Evolutionary conservation across 1,140 invertebrate genomes (phyloP).

Genomic region (Formica selysi): DNA sequence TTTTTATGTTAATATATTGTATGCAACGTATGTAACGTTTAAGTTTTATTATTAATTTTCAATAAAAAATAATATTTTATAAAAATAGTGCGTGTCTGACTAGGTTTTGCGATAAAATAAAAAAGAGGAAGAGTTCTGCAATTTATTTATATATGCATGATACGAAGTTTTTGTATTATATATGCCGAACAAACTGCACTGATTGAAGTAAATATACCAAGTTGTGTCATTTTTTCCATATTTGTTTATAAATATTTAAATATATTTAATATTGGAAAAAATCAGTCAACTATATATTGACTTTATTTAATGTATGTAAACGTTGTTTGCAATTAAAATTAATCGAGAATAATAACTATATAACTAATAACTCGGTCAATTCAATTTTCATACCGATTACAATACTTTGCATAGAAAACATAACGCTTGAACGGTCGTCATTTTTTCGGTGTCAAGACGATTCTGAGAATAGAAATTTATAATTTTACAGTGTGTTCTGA

Average conservation of each 20-base stretch:
- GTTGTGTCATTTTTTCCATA: not conserved
- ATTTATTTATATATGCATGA: not conserved
- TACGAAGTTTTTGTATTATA: not conserved
- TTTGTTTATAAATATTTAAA: not conserved
- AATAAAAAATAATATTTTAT: not conserved
- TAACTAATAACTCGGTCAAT: not conserved
- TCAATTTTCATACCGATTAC: not conserved
- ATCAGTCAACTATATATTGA: not conserved
- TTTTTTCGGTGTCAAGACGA: constrained; percentile 18
- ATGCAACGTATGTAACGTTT: not conserved
- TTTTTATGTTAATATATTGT: constrained; percentile 1
- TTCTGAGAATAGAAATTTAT: constrained; percentile 40
- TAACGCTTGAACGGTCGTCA: not conserved
- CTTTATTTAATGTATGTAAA: not conserved
- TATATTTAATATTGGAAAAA: not conserved
- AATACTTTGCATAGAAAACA: not conserved
- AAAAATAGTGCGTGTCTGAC: constrained; percentile 17
- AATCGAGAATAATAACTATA: not conserved
- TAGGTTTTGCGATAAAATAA: not conserved
- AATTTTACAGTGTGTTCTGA: constrained; percentile 35
- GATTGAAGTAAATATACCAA: not conserved
- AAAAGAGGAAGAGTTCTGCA: not conserved
- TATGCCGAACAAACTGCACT: not conserved
- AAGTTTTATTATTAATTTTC: constrained; percentile 7
- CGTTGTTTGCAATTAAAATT: not conserved